A percentile compares a stretch with the other conserved stretches of the same genome.
phyloP scores from a whole-genome alignment of 2,888 invertebrate species.

The Himalopsyche kuldschensis region DNA sequence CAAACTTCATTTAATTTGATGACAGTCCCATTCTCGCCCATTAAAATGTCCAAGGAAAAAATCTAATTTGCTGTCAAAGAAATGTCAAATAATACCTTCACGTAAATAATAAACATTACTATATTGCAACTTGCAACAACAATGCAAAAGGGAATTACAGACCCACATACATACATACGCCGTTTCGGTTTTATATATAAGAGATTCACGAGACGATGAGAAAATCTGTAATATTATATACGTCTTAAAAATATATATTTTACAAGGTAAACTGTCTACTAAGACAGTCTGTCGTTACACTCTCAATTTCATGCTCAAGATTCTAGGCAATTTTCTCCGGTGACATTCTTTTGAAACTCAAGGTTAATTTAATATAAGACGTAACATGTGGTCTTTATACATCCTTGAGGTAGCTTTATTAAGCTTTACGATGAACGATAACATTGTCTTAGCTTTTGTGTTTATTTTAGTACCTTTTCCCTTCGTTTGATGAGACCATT shows the following conservation, averaged over 20 bases:
- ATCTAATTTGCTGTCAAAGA: too few species aligned
- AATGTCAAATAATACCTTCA: too few species aligned
- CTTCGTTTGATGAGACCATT: neutral
- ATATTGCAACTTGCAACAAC: too few species aligned
- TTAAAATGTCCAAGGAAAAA: too few species aligned
- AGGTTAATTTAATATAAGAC: slow-evolving; percentile 24
- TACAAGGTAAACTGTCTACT: neutral
- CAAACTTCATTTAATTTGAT: too few species aligned
- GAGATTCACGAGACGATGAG: too few species aligned
- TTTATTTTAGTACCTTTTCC: neutral
- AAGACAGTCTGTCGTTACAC: neutral
- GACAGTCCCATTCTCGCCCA: too few species aligned
- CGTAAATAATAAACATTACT: too few species aligned
- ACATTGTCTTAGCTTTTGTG: slow-evolving; percentile 11
- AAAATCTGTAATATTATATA: neutral
- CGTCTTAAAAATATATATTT: neutral
- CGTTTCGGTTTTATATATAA: too few species aligned
- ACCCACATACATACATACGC: too few species aligned
- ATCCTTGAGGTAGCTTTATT: slow-evolving; percentile 13
- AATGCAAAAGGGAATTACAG: too few species aligned
- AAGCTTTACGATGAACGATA: slow-evolving; percentile 7
- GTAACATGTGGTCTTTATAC: slow-evolving; percentile 30
- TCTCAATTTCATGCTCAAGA: neutral
- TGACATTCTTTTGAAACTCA: neutral
- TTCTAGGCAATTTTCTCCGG: neutral